Percentiles rank a stretch among this genome's conserved stretches.
Conservation (phyloP, 2,888 invertebrate species). For the Lamproptera curius region DNA sequence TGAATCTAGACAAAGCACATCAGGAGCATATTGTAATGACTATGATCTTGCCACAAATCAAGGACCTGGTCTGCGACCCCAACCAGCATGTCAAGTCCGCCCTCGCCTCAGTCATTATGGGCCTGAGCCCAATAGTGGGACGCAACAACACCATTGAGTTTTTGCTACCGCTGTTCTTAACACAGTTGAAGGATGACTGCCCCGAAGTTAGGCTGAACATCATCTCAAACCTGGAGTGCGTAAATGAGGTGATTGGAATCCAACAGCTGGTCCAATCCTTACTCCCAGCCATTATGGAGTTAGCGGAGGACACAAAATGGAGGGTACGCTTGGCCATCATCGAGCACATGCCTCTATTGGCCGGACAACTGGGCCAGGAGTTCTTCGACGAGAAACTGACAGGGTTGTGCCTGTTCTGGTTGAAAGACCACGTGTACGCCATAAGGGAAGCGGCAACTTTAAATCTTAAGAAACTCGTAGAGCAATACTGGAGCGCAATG, state of each 20-base stretch:
- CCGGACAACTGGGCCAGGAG: constrained; percentile 97
- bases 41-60: constrained; percentile 97
- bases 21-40: constrained; percentile 97
- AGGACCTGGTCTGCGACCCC: constrained; percentile 97
- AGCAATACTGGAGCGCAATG: constrained; percentile 98
- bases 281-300: constrained; percentile 97
- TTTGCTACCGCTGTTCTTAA: constrained; percentile 95
- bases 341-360: constrained; percentile 98
- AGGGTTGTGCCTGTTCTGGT: constrained; percentile 98
- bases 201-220: constrained; percentile 99
- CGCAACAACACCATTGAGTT: constrained; percentile 98
- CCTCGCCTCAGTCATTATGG: constrained; percentile 99
- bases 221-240: constrained; percentile 99
- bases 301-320: constrained; percentile 99
- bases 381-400: constrained; percentile 99
- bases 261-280: constrained; percentile 93
- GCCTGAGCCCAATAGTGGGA: constrained; percentile 97
- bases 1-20: constrained; percentile 91
- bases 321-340: constrained; percentile 97
- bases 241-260: constrained; percentile 96
- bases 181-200: constrained; percentile 97
- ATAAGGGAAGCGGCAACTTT: constrained; percentile 98
- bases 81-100: constrained; percentile 99
- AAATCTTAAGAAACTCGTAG: constrained; percentile 96
- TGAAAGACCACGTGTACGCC: constrained; percentile 98